Base-by-base conservation (phyloP, 2,113 vertebrate genomes). In the Bostrychus sinensis region DNA sequence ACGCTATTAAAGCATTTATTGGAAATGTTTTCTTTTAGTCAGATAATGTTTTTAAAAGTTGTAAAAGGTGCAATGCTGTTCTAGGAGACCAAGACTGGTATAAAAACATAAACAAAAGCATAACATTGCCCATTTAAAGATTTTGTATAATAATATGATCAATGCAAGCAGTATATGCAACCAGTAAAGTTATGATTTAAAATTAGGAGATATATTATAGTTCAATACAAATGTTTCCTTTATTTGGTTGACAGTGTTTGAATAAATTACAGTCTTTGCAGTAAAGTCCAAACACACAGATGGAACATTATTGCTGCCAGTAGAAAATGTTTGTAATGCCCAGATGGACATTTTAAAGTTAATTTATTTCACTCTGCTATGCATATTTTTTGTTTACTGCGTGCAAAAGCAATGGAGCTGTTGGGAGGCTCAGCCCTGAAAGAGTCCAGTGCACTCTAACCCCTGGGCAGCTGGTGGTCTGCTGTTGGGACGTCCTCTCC, bases 401-500 rank as follows among this genome's bases (percentile, higher is more conserved):
- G 7, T 22, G 19, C 19, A 20, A 45, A 41, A 17, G 36, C 36
- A 19, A 50, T 38, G 43, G 62, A 56, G n/a, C 39, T 45, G 30
- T 14, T 4, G 22, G 28, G 61, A 64, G 34, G 9, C 9, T 12
- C 23, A 16, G 42, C 61, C 30, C 36, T n/a, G 38, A 62, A 74
- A 70, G 43, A 58, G 59, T 43, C 62, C 62, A 67, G 39, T 80
- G 72, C 54, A 38, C 72, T 79, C 23, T 46, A 22, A 46, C 43
- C 43, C 42, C 42, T 46, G 3, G 17, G 61, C 63, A 71, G 66
- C 62, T 67, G 56, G 55, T 61, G 14, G 59, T n/a, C 42, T 60
- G 28, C 58, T 9, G 16, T 62, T 37, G 54, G 59, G 66, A 67
- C 54, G 48, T 74, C 66, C 2, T 37, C 46, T 55, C 60, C 34